phyloP scores from a whole-genome alignment of 2,797 vertebrate genomes.

The Eupleurogrammus muticus region DNA sequence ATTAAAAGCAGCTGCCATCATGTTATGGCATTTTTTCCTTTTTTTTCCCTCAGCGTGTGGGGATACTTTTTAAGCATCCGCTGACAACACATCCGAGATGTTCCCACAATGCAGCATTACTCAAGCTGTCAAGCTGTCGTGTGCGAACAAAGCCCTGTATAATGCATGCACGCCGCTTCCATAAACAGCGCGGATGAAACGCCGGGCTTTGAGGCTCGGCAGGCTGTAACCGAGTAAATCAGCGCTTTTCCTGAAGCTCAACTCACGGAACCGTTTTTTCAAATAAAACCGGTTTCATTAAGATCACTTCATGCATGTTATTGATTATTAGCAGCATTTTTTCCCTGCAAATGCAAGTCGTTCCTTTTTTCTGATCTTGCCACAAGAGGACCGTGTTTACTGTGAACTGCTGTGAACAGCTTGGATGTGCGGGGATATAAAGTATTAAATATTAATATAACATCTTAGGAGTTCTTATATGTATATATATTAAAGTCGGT shows the following conservation, averaged over 20 bases:
- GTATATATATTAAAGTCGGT: too few relatives aligned
- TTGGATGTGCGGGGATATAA: neutral
- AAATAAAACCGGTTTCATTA: neutral
- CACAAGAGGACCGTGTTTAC: neutral
- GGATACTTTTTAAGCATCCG: constrained; percentile 6
- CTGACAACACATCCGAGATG: constrained; percentile 4
- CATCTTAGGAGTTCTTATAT: too few relatives aligned
- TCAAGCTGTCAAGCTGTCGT: constrained; percentile 8
- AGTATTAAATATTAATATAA: too few relatives aligned
- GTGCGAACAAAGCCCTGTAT: constrained; percentile 13
- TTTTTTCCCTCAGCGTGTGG: neutral
- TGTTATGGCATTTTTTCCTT: too few relatives aligned
- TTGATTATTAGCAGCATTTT: constrained; percentile 1
- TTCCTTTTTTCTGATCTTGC: neutral
- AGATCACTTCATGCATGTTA: too few relatives aligned
- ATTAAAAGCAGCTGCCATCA: neutral
- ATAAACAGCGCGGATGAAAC: constrained; percentile 3
- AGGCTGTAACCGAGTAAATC: neutral
- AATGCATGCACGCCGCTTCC: constrained; percentile 12
- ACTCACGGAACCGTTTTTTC: neutral
- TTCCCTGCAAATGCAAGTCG: too few relatives aligned
- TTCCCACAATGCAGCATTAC: constrained; percentile 19
- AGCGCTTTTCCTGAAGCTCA: neutral
- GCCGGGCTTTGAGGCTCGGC: neutral
- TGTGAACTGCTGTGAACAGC: neutral